Base-by-base conservation (phyloP, 2,888 invertebrate genomes). In the Parascotia fuliginaria region DNA sequence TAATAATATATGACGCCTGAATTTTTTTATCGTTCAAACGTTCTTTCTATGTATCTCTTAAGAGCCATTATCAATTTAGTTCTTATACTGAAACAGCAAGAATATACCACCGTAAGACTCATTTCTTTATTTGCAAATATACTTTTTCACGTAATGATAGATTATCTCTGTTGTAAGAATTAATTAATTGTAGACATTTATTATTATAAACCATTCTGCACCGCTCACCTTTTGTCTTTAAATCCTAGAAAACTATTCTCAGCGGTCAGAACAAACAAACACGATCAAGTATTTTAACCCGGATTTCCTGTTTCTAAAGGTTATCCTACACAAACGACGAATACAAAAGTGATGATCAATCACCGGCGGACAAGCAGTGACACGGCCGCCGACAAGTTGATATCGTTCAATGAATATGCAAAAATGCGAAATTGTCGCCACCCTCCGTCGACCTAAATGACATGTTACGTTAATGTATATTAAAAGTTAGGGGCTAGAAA, bases 341-440 rank as follows among this genome's bases (percentile, higher is more conserved):
- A 24, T 12, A 58, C 39, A 49, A 45, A 58, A 40, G 51, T 39
- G 57, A 48, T 44, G 40, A 66, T 66, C 66, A 55, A 69, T 66
- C 62, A 69, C 41, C 42, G 29, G 13, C 0, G 43, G 66, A 60
- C 66, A 55, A 41, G 53, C 36, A 40, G 40, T 46, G 53, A 33
- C 39, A 12, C 11, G 52, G 32, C 44, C 39, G 34, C 40, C 38
- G 41, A 44, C 52, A 49, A 46, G 50, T 56, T 55, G 47, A 59
- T 59, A 48, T 44, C 59, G 42, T 16, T 13, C 61, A 31, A 71
- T 70, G 72, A 70, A 71, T 65, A 71, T 71, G 63, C 69, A 71
- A 68, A 71, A 65, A 53, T 28, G 38, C 7, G 40, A 49, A 63
- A 64, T 53, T 57, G 53, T 65, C 57, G 53, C 34, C 42, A 13